Base-by-base conservation (phyloP, 2,797 vertebrate species). In the Mus spretus region DNA sequence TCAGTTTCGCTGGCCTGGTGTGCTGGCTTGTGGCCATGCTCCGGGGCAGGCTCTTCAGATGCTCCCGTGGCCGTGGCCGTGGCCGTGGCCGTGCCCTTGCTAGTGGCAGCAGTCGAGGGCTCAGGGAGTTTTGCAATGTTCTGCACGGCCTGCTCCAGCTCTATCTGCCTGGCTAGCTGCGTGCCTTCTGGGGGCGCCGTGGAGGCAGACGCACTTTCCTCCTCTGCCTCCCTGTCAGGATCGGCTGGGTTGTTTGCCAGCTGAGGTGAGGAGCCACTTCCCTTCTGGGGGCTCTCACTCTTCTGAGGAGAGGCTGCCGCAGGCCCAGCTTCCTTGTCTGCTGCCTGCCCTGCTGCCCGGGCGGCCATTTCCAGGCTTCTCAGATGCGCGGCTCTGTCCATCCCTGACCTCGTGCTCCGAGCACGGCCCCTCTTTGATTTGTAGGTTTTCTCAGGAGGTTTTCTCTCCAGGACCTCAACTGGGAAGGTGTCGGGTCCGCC, bases 1-100 rank as follows among this genome's bases (percentile, higher is more conserved):
- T 99, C 99, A 0, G 99, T 99, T 98, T 99, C 99, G 47, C 99
- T 99, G 0, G 99, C 99, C 96, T 99, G 99, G 94, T 99, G 99
- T 0, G 99, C 98, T 0, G 99, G 99, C 95, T 99, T 99, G 97
- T 99, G 99, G 65, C 99, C 99, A 20, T 99, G 99, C 93, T 99
- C 98, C 63, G 99, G 98, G 89, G 99, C 98, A 77, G 98, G 98
- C 77, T 98, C 97, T 83, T 98, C 97, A 0, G 99, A 94, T 53
- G 98, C 98, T 0, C 97, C 99, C 1, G 99, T 0, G 0, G n/a
- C n/a, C n/a, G n/a, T n/a, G n/a, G 99, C 86, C 2, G 44, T 44
- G 44, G 99, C 86, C 2, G 44, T 44, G 44, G 44, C 44, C 44
- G 99, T 98, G 1, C 99, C 99, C 96, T 99, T 99, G 97, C 99